Evolutionary conservation across 2,888 invertebrate genomes (phyloP).

Genomic region (Parthenolecanium corni): DNA sequence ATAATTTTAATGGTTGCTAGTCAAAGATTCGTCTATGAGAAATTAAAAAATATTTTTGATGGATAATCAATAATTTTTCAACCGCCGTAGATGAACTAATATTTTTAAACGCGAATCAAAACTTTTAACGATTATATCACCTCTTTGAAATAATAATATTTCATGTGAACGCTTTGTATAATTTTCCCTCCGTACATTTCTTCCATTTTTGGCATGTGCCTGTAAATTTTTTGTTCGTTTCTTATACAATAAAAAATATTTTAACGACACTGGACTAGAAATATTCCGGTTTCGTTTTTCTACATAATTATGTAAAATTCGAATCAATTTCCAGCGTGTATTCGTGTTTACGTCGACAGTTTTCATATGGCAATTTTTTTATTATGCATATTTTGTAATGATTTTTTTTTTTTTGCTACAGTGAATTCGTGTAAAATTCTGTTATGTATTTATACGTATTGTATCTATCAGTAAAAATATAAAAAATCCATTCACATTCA

Average conservation of each 20-base stretch:
- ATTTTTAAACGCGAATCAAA: too few relatives aligned
- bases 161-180: too few relatives aligned
- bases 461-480: neutral
- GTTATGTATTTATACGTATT: neutral
- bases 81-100: too few relatives aligned
- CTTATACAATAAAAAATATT: too few relatives aligned
- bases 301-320: neutral
- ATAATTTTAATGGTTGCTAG: too few relatives aligned
- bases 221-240: neutral
- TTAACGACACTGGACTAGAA: too few relatives aligned
- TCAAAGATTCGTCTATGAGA: too few relatives aligned
- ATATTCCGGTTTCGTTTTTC: too few relatives aligned
- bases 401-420: conserved; percentile 3
- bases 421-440: neutral
- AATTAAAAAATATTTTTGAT: too few relatives aligned
- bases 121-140: too few relatives aligned
- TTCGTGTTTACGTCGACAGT: neutral
- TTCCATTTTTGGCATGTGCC: neutral
- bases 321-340: neutral
- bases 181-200: neutral
- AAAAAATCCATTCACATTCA: neutral
- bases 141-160: too few relatives aligned
- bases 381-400: conserved; percentile 1
- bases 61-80: too few relatives aligned
- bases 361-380: neutral